These are phyloP conservation scores for Tillus elongatus DNA, from an alignment of 2,888 invertebrate genomes.

Conservation along the genomic window DNA sequence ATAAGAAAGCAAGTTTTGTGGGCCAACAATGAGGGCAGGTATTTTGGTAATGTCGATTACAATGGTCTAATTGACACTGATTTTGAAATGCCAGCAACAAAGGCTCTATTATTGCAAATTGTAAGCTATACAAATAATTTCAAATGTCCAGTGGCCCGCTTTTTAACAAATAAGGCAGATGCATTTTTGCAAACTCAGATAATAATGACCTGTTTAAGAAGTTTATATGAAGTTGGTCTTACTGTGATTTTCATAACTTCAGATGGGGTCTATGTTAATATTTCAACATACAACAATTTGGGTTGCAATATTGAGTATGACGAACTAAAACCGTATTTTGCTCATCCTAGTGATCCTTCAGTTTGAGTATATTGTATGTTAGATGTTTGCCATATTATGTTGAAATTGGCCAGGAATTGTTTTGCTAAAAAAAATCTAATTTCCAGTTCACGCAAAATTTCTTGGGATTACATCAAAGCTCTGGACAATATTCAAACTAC, in stretches of 20 bases:
- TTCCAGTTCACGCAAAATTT: conserved; percentile 15
- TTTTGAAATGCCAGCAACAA: conserved; percentile 16
- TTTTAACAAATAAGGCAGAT: conserved; percentile 19
- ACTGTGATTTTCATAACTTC: conserved; percentile 18
- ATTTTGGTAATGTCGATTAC: conserved; percentile 17
- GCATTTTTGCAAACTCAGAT: conserved; percentile 16
- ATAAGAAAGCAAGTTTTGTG: conserved; percentile 12
- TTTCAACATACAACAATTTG: conserved; percentile 16
- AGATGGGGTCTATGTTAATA: conserved; percentile 19
- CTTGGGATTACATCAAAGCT: conserved; percentile 15
- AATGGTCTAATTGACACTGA: conserved; percentile 16
- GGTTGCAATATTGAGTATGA: conserved; percentile 16
- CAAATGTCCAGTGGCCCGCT: conserved; percentile 22
- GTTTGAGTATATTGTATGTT: no score
- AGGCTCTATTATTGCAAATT: conserved; percentile 18
- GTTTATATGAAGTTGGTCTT: conserved; percentile 17
- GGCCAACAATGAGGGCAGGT: conserved; percentile 11
- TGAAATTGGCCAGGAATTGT: no score
- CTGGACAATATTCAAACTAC: conserved; percentile 18
- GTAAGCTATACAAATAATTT: conserved; percentile 16
- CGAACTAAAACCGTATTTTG: no score
- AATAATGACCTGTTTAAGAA: conserved; percentile 15
- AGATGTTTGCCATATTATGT: no score
- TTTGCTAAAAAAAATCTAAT: conserved; percentile 17
- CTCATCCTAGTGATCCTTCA: no score